Evolutionary conservation across 2,888 invertebrate genomes (phyloP).

Genomic region (Dryomyza anilis): DNA sequence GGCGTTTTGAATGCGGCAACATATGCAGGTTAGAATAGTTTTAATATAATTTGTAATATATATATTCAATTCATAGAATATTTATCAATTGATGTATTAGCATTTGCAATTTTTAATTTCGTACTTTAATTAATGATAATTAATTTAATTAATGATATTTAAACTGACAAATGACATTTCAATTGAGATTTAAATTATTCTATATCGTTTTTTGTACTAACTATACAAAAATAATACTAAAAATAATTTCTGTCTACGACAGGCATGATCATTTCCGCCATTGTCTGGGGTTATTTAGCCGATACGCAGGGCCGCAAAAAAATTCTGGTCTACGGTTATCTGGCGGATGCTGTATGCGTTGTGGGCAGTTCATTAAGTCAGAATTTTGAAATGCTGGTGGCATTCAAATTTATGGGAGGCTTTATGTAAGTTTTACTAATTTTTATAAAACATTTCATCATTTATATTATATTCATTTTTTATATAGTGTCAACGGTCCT

Average conservation of each 20-base stretch:
- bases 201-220: too few relatives aligned
- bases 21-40: conserved; percentile 67
- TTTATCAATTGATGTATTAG: too few relatives aligned
- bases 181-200: too few relatives aligned
- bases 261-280: conserved; percentile 78
- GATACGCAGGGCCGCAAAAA: conserved; percentile 74
- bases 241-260: conserved; percentile 35
- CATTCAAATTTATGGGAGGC: conserved; percentile 76
- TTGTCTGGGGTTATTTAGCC: conserved; percentile 79
- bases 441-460: neutral
- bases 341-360: conserved; percentile 69
- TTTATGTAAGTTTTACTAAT: conserved; percentile 69
- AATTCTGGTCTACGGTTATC: conserved; percentile 71
- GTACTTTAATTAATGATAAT: too few relatives aligned
- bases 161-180: too few relatives aligned
- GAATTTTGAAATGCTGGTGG: conserved; percentile 69
- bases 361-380: conserved; percentile 70
- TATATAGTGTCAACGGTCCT: conserved; percentile 70
- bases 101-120: too few relatives aligned
- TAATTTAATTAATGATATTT: too few relatives aligned
- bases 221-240: too few relatives aligned
- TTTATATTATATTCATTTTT: neutral
- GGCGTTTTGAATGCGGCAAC: conserved; percentile 74
- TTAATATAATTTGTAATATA: neutral
- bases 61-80: neutral